phyloP scores from a whole-genome alignment of 2,797 vertebrate genomes.

The Cygnus olor region DNA sequence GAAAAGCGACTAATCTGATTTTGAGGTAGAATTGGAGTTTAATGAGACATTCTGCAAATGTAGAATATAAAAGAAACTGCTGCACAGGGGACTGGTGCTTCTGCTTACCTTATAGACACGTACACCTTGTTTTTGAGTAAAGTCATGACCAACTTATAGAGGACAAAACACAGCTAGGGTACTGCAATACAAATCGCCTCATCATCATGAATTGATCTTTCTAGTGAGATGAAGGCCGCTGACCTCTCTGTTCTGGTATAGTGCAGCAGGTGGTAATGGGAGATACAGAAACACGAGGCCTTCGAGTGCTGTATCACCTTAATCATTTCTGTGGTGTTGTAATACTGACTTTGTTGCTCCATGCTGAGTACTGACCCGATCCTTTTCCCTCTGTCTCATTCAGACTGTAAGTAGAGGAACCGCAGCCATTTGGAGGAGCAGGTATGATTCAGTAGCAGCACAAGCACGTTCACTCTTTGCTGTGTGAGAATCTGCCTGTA shows the following conservation, averaged over 20 bases:
- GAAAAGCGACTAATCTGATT: neutral
- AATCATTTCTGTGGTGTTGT: neutral
- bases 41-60: neutral
- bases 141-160: neutral
- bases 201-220: neutral
- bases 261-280: neutral
- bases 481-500: neutral
- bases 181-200: neutral
- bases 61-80: neutral
- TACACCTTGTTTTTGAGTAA: neutral
- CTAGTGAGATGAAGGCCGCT: neutral
- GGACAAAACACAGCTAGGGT: neutral
- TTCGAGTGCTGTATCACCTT: neutral
- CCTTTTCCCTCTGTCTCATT: neutral
- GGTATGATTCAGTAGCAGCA: neutral
- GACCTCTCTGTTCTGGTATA: neutral
- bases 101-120: neutral
- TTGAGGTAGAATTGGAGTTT: neutral
- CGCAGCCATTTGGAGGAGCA: slow-evolving; percentile 8
- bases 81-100: neutral
- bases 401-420: neutral
- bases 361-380: neutral
- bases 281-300: neutral
- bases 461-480: neutral
- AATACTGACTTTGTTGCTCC: neutral